A percentile compares a stretch with the other conserved stretches of the same genome.
These are phyloP conservation scores for Copidosoma floridanum DNA, from an alignment of 1,140 invertebrate species.

Conservation along the genomic window DNA sequence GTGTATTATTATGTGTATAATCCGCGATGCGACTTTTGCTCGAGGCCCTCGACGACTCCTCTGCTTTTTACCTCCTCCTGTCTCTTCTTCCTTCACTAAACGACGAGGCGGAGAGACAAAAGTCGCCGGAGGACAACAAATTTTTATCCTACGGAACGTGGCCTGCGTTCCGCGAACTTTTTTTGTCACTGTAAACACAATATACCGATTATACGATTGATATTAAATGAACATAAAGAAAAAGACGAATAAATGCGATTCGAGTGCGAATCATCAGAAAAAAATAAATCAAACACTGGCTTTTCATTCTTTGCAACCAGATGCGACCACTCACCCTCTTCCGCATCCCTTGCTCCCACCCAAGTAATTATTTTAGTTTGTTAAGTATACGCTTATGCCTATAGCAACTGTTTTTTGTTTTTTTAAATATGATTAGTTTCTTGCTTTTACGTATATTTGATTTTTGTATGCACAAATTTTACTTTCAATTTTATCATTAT, in stretches of 20 bases:
- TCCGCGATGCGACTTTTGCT: slow-evolving; percentile 38
- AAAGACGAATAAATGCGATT: slow-evolving; percentile 53
- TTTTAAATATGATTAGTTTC: background rate
- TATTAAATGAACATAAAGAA: slow-evolving; percentile 42
- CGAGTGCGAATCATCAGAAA: slow-evolving; percentile 33
- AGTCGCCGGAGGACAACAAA: slow-evolving; percentile 12
- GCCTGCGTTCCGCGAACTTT: slow-evolving; percentile 38
- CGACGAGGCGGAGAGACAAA: background rate
- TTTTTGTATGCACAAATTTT: background rate
- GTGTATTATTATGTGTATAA: slow-evolving; percentile 29
- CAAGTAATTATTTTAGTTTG: no score
- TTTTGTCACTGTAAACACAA: slow-evolving; percentile 36
- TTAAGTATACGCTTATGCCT: no score
- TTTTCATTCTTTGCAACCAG: slow-evolving; percentile 27
- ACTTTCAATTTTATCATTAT: no score
- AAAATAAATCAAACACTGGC: slow-evolving; percentile 15
- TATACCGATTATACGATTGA: slow-evolving; percentile 57
- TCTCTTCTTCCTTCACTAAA: background rate
- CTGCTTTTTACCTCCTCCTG: background rate
- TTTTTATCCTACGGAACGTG: slow-evolving; percentile 23
- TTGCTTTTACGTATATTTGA: slow-evolving; percentile 14
- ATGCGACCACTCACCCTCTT: slow-evolving; percentile 14
- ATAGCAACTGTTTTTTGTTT: no score
- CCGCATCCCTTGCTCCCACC: background rate
- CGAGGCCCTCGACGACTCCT: slow-evolving; percentile 44